Evolutionary conservation across 2,888 invertebrate species (phyloP), one percentile per base, ranked within the genome.

Genomic region (Pachycephus smyrnensis): DNA sequence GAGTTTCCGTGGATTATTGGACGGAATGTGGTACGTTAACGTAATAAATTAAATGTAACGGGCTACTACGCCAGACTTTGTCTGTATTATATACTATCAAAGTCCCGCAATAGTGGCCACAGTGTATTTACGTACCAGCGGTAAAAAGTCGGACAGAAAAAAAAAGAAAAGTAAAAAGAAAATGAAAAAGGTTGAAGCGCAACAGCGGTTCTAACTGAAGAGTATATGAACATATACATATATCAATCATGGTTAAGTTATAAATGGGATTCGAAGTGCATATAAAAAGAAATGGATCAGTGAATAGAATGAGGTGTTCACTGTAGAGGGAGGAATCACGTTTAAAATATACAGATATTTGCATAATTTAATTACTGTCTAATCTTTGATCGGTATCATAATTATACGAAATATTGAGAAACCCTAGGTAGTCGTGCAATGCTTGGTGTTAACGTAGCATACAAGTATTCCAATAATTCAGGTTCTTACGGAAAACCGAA

Each of bases 91-190:
- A 80, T 79, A 82, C 80, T 81, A 79, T 82, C 83, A 81, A 82
- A 83, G 80, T 82, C 80, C 75, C 77, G 83, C 79, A 82, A 82
- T 81, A 83, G 81, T 82, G 78, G 80, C 80, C 80, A 78, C 76
- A 80, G 79, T 78, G 79, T 35, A 32, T 77, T 55, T 23, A 23
- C 55, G 55, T 55, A 23, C 55, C 0, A 55, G 9, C 23, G 55
- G 55, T 55, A 55, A 40, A 40, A 15, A 40, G 55, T 9, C 55
- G 0, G 55, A 55, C 23, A 23, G 6, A 55, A 15, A 55, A 55
- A 55, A 40, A 40, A 23, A 33, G 33, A 33, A 4, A 55, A 23
- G 15, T 40, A 15, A 6, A 4, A 40, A 15, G 4, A 40, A 40
- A 40, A 40, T 40, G 40, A 9, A 55, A 9, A 55, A 55, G 23